Evolutionary conservation across 1,140 invertebrate genomes (phyloP), one percentile per base, ranked within the genome.

Genomic region (Parapsyche elsis): DNA sequence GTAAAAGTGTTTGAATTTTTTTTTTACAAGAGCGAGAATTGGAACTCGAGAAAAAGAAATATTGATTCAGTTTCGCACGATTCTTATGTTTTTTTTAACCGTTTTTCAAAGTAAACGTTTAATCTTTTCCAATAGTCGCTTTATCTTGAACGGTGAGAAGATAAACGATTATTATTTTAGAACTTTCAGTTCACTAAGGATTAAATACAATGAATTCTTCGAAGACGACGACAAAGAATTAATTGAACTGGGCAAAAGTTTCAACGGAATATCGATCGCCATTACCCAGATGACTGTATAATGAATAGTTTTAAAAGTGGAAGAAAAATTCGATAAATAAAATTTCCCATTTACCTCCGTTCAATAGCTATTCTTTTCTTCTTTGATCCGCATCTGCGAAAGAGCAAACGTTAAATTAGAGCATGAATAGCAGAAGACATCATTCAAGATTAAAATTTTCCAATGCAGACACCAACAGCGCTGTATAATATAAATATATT

Each of bases 161-260:
- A 67, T 67, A 67, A 67, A 67, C 64, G 64, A 67, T 67, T 67
- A 67, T 67, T 67, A 67, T 67, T 67, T 67, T 67, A 38, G 21
- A 67, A 67, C 64, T 67, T 67, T 67, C 64, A 67, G 64, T 26
- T 67, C 64, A 67, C 64, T 26, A 67, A 67, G 64, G 64, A 67
- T 67, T 67, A 67, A 67, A 26, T 26, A 26, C 64, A 67, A 26
- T 26, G 64, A 67, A 67, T 67, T 30, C 64, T 67, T 67, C 14
- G 23, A 30, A 67, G 64, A 19, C 64, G 64, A 23, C 23, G 64
- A 30, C 64, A 67, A 67, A 67, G 5, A 67, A 67, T 67, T 67
- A 67, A 67, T 67, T 26, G 64, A 67, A 67, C 5, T 30, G 12
- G 26, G 24, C 7, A 26, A 67, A 67, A 67, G 7, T 67, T 67